Base-by-base conservation (phyloP, 2,797 vertebrate species). In the Silurus aristotelis region DNA sequence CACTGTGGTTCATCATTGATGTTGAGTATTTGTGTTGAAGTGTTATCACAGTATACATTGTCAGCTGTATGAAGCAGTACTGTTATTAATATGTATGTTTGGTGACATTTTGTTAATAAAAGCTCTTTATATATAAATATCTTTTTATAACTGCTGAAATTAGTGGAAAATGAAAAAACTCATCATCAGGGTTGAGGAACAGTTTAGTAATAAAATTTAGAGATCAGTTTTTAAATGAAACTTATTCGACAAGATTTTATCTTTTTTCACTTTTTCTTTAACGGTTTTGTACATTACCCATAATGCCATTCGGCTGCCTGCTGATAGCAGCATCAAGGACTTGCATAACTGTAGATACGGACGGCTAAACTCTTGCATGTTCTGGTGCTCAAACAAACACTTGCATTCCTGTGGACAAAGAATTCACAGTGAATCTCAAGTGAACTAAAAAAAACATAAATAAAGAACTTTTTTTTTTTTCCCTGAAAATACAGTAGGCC, bases 81-180 rank as follows among this genome's bases (percentile, higher is more conserved):
- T 91, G 92, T 90, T 93, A 93, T 89, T 82, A 93, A 91, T 91
- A 89, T 93, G 88, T 93, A 89, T 94, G 93, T 94, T 90, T 86
- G 91, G 92, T 95, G 92, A 93, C 91, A 93, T 94, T 95, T 95
- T 94, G 91, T 94, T 94, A 94, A 95, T 95, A 95, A 95, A 95
- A 92, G 85, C 87, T 43, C 75, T 89, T 87, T 89, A 61, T 88
- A 85, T 80, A 89, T 92, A 20, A 25, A 56, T 48, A 8, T 75
- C 12, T 55, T 55, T 55, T 75, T 13, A 20, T 70, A 43, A 43
- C 19, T 22, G 38, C 38, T 43, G 38, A 38, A 38, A 38, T 38
- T 3, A 38, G 38, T 38, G 38, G 38, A 38, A 38, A 38, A 38
- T 38, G 5, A 38, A 38, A 0, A 38, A 38, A 38, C 0, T 38